phyloP scores from a whole-genome alignment of 2,797 vertebrate species.

The Clamator glandarius region DNA sequence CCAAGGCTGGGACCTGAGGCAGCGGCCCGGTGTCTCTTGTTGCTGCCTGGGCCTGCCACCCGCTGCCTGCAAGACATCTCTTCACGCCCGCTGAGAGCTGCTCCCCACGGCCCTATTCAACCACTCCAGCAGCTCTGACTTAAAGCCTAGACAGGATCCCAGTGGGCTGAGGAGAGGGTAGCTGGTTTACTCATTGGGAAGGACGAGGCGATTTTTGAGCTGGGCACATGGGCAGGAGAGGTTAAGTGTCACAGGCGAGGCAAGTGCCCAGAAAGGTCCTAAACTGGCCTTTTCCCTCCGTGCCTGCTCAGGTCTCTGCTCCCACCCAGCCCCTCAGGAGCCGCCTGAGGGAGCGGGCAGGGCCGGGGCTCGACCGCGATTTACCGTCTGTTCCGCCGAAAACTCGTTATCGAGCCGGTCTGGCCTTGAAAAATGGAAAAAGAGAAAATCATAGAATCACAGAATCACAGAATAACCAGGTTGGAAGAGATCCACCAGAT shows the following conservation, averaged over 20 bases:
- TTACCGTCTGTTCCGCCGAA: not conserved
- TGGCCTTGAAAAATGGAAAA: not conserved
- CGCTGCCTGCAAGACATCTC: not conserved
- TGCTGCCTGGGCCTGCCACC: not conserved
- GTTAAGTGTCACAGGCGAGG: not conserved
- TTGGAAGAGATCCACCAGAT: too few relatives aligned
- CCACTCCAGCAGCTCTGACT: not conserved
- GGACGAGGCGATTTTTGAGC: not conserved
- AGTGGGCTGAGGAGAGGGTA: not conserved
- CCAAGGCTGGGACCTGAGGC: constrained; percentile 1
- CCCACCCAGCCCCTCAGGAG: not conserved
- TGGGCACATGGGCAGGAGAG: fast-evolving
- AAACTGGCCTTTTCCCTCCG: not conserved
- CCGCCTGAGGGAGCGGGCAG: too few relatives aligned
- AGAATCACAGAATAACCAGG: too few relatives aligned
- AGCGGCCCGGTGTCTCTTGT: fast-evolving
- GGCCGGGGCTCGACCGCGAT: not conserved
- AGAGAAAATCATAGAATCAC: too few relatives aligned
- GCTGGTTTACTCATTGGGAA: not conserved
- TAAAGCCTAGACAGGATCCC: not conserved
- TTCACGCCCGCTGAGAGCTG: not conserved
- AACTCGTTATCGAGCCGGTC: not conserved
- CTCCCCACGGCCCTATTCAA: not conserved
- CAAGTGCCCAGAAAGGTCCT: not conserved
- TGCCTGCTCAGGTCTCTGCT: not conserved